A percentile compares a stretch with the other conserved stretches of the same genome.
phyloP scores from a whole-genome alignment of 2,797 vertebrate genomes.

The Dendrocincla tyrannina region DNA sequence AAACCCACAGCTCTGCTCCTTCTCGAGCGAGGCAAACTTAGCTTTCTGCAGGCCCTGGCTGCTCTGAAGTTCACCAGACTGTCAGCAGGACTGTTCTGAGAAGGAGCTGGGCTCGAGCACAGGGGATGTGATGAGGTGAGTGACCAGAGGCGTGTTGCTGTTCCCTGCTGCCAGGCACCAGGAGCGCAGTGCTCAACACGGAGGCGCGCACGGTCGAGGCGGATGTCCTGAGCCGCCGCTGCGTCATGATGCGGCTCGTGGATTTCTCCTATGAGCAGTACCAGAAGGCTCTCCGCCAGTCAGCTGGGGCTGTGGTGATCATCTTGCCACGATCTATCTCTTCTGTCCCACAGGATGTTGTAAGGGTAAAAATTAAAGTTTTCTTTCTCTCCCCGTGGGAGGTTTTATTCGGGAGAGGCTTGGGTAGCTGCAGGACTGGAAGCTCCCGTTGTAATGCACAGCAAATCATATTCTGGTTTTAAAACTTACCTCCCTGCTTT shows the following conservation, averaged over 20 bases:
- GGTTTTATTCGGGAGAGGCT: neutral
- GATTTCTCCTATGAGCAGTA: slow-evolving; percentile 96
- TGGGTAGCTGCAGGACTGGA: neutral
- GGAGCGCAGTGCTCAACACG: slow-evolving; percentile 94
- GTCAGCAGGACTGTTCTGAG: neutral
- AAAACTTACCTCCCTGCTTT: neutral
- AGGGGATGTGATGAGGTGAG: accelerated
- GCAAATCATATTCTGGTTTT: neutral
- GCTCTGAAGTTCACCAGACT: neutral
- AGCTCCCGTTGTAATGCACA: neutral
- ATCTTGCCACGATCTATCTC: slow-evolving; percentile 93
- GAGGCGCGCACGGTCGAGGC: slow-evolving; percentile 95
- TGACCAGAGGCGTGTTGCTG: accelerated
- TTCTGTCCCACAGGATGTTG: slow-evolving; percentile 92
- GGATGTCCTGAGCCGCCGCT: slow-evolving; percentile 95
- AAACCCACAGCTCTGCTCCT: neutral
- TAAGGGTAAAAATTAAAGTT: slow-evolving; percentile 79
- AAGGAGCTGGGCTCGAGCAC: neutral
- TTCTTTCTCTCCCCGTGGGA: neutral
- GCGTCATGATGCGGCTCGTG: slow-evolving; percentile 93
- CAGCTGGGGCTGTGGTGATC: slow-evolving; percentile 95
- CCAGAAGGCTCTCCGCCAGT: slow-evolving; percentile 94
- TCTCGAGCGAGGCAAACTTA: accelerated
- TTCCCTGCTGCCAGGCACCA: slow-evolving; percentile 80
- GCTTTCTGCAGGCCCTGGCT: neutral